Conservation (phyloP, 2,113 vertebrate species). For the Panthera tigris region DNA sequence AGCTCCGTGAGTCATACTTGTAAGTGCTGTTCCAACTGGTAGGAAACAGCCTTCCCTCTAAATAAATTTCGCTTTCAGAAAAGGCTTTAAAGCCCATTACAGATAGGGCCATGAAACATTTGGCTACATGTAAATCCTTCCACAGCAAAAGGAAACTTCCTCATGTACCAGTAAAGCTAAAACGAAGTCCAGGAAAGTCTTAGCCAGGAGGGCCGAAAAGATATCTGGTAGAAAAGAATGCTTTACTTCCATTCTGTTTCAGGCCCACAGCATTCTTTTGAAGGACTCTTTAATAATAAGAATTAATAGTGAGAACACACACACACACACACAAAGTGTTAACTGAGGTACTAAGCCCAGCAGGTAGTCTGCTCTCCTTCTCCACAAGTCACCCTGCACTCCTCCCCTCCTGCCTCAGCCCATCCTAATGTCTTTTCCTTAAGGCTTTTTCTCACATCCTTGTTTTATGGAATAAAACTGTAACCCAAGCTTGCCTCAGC, state of each 20-base stretch:
- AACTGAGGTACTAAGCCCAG: conserved; percentile 53
- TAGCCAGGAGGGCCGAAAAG: conserved; percentile 55
- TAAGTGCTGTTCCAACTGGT: conserved; percentile 67
- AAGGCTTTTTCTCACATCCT: conserved; percentile 79
- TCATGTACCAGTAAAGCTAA: conserved; percentile 59
- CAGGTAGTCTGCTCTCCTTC: conserved; percentile 59
- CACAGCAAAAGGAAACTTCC: conserved; percentile 74
- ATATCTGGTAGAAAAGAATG: conserved; percentile 56
- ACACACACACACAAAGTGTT: conserved; percentile 18
- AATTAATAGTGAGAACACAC: conserved; percentile 74
- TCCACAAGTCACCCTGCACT: conserved; percentile 33
- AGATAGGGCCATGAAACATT: conserved; percentile 64
- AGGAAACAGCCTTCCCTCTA: conserved; percentile 76
- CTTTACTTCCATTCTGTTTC: background rate
- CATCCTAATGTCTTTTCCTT: conserved; percentile 81
- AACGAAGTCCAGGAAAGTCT: conserved; percentile 73
- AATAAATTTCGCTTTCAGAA: conserved; percentile 79
- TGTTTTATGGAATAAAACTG: conserved; percentile 81
- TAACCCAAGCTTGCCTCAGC: conserved; percentile 75
- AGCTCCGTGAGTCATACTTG: conserved; percentile 60
- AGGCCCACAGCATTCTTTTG: background rate
- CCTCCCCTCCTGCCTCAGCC: conserved; percentile 64
- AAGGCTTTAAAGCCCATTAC: conserved; percentile 67
- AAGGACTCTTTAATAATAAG: conserved; percentile 67
- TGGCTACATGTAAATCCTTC: conserved; percentile 76